Evolutionary conservation across 2,113 vertebrate genomes (phyloP).

Genomic region (Perca schrenkii): DNA sequence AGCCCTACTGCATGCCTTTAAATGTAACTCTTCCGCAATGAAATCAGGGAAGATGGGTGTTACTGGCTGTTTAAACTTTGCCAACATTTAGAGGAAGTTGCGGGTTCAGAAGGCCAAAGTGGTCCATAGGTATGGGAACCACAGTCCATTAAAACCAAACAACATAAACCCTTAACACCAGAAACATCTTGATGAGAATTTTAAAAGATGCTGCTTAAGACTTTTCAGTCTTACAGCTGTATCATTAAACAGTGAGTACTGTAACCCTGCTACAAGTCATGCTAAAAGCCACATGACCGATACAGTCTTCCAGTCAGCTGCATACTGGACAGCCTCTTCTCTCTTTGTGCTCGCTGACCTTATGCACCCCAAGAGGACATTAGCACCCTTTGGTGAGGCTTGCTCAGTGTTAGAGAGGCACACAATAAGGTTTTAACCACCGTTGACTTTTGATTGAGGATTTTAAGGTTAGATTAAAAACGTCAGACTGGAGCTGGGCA

Average conservation of each 20-base stretch:
- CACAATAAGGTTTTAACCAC: background rate
- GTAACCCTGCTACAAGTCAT: slow-evolving; percentile 30
- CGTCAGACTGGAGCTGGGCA: too few relatives aligned
- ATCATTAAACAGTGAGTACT: background rate
- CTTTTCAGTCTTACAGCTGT: background rate
- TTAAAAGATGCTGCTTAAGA: background rate
- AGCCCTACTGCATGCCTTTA: background rate
- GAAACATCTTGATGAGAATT: background rate
- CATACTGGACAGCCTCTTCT: slow-evolving; percentile 1
- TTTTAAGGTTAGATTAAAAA: background rate
- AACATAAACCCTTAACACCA: background rate
- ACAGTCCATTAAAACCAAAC: background rate
- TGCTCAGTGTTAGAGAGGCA: slow-evolving; percentile 9
- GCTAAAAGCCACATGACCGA: slow-evolving; percentile 55
- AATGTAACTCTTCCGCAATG: background rate
- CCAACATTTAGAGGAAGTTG: background rate
- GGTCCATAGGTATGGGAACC: background rate
- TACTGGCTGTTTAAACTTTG: background rate
- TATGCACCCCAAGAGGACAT: slow-evolving; percentile 26
- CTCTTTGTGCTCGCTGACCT: slow-evolving; percentile 34
- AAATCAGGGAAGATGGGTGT: background rate
- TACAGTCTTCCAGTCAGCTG: slow-evolving; percentile 43
- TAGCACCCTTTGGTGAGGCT: slow-evolving; percentile 15
- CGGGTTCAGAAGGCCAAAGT: background rate
- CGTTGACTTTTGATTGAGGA: background rate